phyloP scores from a whole-genome alignment of 2,113 vertebrate genomes.

The Cavia aperea region DNA sequence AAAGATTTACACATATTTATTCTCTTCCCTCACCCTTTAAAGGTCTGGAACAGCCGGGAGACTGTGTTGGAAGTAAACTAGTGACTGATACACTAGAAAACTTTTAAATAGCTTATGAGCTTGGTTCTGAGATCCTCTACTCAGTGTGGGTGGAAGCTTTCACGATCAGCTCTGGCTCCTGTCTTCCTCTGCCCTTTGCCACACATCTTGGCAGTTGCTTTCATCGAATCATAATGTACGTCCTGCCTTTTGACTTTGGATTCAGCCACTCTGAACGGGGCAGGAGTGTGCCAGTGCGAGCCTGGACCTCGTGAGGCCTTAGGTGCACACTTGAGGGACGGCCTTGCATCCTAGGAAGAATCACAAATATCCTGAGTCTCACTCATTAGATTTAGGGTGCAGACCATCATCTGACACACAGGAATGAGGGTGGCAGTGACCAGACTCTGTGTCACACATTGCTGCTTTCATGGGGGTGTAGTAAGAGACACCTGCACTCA shows the following conservation, averaged over 20 bases:
- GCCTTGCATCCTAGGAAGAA: neutral
- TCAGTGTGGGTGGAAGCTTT: too few relatives aligned
- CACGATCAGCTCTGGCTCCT: neutral
- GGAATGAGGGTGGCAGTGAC: accelerated
- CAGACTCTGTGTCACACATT: neutral
- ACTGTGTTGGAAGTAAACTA: neutral
- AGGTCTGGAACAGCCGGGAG: neutral
- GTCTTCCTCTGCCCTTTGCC: neutral
- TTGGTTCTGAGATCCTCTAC: neutral
- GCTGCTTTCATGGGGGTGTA: too few relatives aligned
- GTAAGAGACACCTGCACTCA: neutral
- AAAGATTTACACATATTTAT: neutral
- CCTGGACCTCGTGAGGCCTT: neutral
- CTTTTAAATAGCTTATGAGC: neutral
- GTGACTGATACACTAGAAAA: neutral
- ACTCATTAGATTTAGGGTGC: neutral
- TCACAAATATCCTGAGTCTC: neutral
- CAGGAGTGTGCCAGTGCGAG: neutral
- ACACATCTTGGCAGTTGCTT: neutral
- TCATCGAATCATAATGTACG: neutral
- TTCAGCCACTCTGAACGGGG: neutral
- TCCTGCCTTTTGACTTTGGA: neutral
- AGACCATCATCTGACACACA: too few relatives aligned
- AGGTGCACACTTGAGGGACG: accelerated
- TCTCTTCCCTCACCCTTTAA: neutral